phyloP scores from a whole-genome alignment of 2,113 vertebrate species.

The Pyrgilauda ruficollis region DNA sequence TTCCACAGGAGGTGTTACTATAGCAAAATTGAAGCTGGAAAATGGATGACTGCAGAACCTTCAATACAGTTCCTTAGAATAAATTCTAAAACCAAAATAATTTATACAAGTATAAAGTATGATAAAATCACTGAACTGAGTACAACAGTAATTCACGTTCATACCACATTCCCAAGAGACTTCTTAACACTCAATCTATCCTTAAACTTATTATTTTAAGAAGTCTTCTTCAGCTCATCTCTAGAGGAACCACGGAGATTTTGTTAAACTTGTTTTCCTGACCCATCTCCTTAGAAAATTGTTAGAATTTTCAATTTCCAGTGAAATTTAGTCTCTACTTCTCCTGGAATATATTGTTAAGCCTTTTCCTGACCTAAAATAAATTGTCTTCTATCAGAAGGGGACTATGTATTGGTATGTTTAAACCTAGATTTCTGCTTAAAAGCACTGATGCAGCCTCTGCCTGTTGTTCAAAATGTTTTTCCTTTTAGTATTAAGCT shows the following conservation, averaged over 20 bases:
- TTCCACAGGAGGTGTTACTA: not conserved
- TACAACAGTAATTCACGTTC: not conserved
- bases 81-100: not conserved
- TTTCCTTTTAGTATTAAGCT: not conserved
- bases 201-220: not conserved
- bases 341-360: not conserved
- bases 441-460: not conserved
- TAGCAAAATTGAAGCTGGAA: not conserved
- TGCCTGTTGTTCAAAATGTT: not conserved
- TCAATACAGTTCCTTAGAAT: not conserved
- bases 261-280: not conserved
- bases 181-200: not conserved
- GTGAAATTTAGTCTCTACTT: not conserved
- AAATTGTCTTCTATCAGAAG: not conserved
- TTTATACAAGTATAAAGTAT: not conserved
- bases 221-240: not conserved
- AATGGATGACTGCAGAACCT: not conserved
- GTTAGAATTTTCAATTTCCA: not conserved
- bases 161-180: not conserved
- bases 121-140: not conserved
- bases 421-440: not conserved
- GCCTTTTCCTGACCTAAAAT: conserved; percentile 9
- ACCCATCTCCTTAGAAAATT: not conserved
- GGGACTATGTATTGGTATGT: not conserved
- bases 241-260: not conserved